Evolutionary conservation across 2,888 invertebrate species (phyloP).

Genomic region (Crepidodera aurea): DNA sequence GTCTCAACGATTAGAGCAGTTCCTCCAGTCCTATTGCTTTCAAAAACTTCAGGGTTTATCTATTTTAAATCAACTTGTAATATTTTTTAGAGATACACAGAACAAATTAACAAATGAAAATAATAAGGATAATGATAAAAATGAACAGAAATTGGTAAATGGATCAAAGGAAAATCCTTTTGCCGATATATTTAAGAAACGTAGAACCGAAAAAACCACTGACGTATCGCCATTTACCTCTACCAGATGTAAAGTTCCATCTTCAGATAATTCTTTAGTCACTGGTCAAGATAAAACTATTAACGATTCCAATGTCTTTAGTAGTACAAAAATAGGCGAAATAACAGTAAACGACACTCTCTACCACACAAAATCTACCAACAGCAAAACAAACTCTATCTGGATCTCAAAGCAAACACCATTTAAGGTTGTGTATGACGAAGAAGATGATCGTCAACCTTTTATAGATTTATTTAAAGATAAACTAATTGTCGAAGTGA

Average conservation of each 20-base stretch:
- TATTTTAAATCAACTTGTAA: no score
- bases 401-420: slow-evolving; percentile 39
- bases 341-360: background rate
- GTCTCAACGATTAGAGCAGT: no score
- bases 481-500: slow-evolving; percentile 43
- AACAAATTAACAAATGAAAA: background rate
- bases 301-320: background rate
- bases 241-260: background rate
- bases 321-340: background rate
- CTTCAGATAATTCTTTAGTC: background rate
- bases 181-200: background rate
- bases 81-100: slow-evolving; percentile 7
- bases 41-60: no score
- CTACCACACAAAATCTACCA: background rate
- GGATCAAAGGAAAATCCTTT: no score
- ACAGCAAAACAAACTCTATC: slow-evolving; percentile 12
- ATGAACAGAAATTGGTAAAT: no score
- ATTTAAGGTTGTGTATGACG: slow-evolving; percentile 25
- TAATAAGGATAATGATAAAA: background rate
- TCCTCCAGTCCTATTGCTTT: no score
- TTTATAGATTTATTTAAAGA: slow-evolving; percentile 48
- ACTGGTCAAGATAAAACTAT: background rate
- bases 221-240: background rate
- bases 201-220: background rate
- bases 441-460: slow-evolving; percentile 38